These are phyloP conservation scores for Pissodes strobi DNA, from an alignment of 1,140 invertebrate species.

Conservation along the genomic window DNA sequence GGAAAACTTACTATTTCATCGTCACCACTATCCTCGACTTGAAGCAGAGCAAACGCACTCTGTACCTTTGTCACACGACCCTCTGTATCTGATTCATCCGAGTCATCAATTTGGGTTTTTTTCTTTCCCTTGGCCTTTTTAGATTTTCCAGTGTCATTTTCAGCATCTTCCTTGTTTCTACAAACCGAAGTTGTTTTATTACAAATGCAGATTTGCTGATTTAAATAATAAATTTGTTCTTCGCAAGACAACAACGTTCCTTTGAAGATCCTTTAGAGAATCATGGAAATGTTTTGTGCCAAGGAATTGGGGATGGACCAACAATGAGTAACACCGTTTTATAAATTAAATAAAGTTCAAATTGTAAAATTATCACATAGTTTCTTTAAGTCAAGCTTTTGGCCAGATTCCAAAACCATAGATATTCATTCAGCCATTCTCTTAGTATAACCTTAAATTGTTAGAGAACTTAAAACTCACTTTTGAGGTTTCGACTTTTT, in stretches of 20 bases:
- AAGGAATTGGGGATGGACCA: neutral
- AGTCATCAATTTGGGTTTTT: slow-evolving; percentile 55
- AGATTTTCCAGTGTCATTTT: slow-evolving; percentile 47
- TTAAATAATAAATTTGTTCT: neutral
- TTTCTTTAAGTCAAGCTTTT: neutral
- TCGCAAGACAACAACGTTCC: no score
- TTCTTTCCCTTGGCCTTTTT: slow-evolving; percentile 53
- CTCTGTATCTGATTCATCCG: slow-evolving; percentile 55
- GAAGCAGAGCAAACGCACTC: slow-evolving; percentile 52
- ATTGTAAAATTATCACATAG: no score
- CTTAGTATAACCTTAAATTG: slow-evolving; percentile 42
- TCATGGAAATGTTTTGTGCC: neutral
- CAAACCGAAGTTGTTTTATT: no score
- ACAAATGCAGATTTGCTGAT: neutral
- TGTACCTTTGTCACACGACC: slow-evolving; percentile 45
- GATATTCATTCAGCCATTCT: no score
- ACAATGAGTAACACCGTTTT: no score
- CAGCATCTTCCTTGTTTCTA: slow-evolving; percentile 48
- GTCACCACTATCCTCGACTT: slow-evolving; percentile 56
- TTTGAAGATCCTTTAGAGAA: no score
- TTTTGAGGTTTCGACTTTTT: slow-evolving; percentile 49
- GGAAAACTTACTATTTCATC: slow-evolving; percentile 47
- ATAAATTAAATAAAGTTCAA: neutral
- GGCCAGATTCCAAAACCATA: slow-evolving; percentile 3
- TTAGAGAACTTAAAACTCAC: slow-evolving; percentile 41